Evolutionary conservation across 2,113 vertebrate species (phyloP).

Genomic region (Tympanuchus pallidicinctus): DNA sequence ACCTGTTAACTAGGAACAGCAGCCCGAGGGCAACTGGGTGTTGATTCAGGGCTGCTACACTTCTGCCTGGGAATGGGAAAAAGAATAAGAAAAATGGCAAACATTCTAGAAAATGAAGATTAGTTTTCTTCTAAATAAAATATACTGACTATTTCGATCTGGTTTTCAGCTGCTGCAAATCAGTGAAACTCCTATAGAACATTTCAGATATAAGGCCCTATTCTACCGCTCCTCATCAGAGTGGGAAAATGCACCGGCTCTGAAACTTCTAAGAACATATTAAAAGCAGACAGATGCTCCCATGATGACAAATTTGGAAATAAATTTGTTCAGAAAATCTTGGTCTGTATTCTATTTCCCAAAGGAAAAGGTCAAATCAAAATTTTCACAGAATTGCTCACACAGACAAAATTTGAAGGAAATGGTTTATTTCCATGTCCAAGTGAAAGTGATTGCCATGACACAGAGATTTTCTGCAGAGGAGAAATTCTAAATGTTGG

Average conservation of each 20-base stretch:
- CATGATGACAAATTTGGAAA: neutral
- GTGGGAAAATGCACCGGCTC: neutral
- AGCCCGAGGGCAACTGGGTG: conserved; percentile 7
- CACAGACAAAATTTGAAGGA: neutral
- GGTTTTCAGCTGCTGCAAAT: neutral
- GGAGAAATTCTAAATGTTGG: neutral
- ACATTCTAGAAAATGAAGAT: neutral
- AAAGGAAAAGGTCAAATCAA: neutral
- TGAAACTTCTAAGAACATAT: neutral
- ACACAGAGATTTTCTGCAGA: neutral
- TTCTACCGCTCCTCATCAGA: neutral
- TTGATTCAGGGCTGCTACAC: conserved; percentile 11
- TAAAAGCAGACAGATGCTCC: neutral
- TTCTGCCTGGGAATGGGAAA: neutral
- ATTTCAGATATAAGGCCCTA: neutral
- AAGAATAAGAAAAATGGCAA: neutral
- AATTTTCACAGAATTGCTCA: neutral
- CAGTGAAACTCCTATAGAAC: neutral
- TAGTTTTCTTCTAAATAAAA: neutral
- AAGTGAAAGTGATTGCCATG: neutral
- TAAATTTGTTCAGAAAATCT: neutral
- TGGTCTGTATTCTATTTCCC: neutral
- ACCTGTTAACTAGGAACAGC: conserved; percentile 18
- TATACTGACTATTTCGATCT: neutral
- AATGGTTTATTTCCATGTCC: neutral